Evolutionary conservation across 2,797 vertebrate species (phyloP).

Genomic region (Megalops cyprinoides): DNA sequence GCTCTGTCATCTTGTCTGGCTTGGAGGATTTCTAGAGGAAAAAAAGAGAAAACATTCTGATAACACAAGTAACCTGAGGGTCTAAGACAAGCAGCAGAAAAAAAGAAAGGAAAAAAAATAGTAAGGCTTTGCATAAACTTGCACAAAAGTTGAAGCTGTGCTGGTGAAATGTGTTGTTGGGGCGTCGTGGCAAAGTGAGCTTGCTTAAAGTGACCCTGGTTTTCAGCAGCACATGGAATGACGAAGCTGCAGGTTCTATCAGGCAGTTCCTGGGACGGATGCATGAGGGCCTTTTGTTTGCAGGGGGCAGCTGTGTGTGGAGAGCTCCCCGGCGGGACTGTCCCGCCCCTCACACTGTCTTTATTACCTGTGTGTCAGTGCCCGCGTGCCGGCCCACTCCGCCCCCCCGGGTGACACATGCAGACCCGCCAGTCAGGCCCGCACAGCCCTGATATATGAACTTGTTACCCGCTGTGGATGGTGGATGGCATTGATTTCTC

Average conservation of each 20-base stretch:
- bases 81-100: slow-evolving; percentile 64
- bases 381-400: not conserved
- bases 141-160: not conserved
- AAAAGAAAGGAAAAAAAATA: slow-evolving; percentile 56
- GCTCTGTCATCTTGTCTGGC: slow-evolving; percentile 76
- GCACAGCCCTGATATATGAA: slow-evolving; percentile 26
- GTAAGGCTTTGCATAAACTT: slow-evolving; percentile 62
- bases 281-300: slow-evolving; percentile 27
- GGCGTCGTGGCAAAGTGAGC: not conserved
- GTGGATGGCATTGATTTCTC: slow-evolving; percentile 57
- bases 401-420: not conserved
- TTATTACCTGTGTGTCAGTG: slow-evolving; percentile 20
- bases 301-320: slow-evolving; percentile 35
- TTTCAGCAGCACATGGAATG: too few relatives aligned
- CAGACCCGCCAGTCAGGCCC: not conserved
- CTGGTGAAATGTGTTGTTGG: not conserved
- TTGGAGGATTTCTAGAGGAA: slow-evolving; percentile 66
- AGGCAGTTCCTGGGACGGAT: not conserved
- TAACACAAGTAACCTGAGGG: slow-evolving; percentile 78
- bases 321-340: slow-evolving; percentile 42
- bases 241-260: too few relatives aligned
- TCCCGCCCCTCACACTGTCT: slow-evolving; percentile 37
- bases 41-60: slow-evolving; percentile 67
- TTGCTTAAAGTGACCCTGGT: too few relatives aligned
- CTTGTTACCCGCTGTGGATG: slow-evolving; percentile 30